Evolutionary conservation across 2,113 vertebrate genomes (phyloP).

Genomic region (Myodes glareolus): DNA sequence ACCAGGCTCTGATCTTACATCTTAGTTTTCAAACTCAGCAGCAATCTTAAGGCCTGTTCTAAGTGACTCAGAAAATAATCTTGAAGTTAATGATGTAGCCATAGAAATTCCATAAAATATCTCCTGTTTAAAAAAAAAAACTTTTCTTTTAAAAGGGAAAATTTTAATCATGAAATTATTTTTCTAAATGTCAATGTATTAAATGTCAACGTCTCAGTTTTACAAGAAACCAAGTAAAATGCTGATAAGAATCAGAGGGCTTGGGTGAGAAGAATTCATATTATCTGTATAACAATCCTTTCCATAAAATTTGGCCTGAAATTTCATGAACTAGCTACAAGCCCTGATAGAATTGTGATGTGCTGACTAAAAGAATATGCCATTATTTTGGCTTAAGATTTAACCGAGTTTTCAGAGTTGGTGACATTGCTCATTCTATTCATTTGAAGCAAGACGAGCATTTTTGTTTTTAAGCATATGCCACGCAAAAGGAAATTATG

Average conservation of each 20-base stretch:
- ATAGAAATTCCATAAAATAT: constrained; percentile 45
- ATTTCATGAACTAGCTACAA: not conserved
- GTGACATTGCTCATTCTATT: not conserved
- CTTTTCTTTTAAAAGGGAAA: constrained; percentile 29
- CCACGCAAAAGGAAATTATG: not conserved
- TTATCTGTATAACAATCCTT: not conserved
- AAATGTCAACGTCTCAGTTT: not conserved
- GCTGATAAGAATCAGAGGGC: not conserved
- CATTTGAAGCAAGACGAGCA: constrained; percentile 9
- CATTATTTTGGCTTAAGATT: not conserved
- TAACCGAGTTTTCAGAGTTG: not conserved
- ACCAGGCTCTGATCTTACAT: constrained; percentile 90
- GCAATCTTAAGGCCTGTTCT: constrained; percentile 74
- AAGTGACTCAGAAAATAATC: constrained; percentile 71
- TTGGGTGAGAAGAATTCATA: not conserved
- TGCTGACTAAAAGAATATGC: not conserved
- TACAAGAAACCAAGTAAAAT: not conserved
- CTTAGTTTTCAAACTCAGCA: constrained; percentile 88
- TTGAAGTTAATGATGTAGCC: constrained; percentile 75
- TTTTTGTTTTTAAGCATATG: constrained; percentile 31
- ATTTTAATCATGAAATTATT: constrained; percentile 59
- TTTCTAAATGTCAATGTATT: constrained; percentile 11
- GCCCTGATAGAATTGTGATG: constrained; percentile 22
- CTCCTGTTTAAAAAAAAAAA: constrained; percentile 58
- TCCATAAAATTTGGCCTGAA: not conserved